phyloP scores from a whole-genome alignment of 2,797 vertebrate genomes.

The Diglossa cyanea region DNA sequence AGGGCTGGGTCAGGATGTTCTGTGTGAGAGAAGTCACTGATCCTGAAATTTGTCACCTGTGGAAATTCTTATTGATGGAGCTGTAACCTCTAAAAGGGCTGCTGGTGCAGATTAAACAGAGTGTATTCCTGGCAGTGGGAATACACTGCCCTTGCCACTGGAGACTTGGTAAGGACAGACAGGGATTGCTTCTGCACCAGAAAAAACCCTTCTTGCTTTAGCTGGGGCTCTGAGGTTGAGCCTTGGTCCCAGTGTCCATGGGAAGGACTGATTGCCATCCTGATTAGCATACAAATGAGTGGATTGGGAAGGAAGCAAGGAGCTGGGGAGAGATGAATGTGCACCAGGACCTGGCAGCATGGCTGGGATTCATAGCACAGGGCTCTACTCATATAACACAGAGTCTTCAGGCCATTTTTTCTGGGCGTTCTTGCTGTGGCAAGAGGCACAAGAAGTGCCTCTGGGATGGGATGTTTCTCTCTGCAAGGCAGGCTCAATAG shows the following conservation, averaged over 20 bases:
- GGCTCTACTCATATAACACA: rapidly evolving
- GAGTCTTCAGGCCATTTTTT: background rate
- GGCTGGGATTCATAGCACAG: rapidly evolving
- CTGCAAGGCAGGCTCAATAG: background rate
- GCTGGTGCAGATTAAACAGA: background rate
- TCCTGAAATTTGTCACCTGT: background rate
- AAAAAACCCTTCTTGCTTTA: background rate
- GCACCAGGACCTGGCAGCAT: background rate
- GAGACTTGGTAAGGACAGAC: background rate
- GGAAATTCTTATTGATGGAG: background rate
- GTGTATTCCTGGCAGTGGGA: background rate
- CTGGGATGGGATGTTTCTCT: background rate
- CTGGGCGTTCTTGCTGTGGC: background rate
- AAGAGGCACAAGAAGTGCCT: background rate
- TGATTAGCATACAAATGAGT: background rate
- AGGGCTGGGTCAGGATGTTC: background rate
- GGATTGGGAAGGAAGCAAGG: background rate
- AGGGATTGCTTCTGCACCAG: background rate
- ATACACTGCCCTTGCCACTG: background rate
- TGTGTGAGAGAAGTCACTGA: background rate
- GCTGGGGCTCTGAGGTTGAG: background rate
- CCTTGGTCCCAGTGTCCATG: background rate
- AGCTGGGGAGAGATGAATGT: background rate
- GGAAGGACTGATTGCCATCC: background rate
- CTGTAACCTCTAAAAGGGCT: background rate